Evolutionary conservation across 2,797 vertebrate genomes (phyloP).

Genomic region (Corythornis leucogaster): DNA sequence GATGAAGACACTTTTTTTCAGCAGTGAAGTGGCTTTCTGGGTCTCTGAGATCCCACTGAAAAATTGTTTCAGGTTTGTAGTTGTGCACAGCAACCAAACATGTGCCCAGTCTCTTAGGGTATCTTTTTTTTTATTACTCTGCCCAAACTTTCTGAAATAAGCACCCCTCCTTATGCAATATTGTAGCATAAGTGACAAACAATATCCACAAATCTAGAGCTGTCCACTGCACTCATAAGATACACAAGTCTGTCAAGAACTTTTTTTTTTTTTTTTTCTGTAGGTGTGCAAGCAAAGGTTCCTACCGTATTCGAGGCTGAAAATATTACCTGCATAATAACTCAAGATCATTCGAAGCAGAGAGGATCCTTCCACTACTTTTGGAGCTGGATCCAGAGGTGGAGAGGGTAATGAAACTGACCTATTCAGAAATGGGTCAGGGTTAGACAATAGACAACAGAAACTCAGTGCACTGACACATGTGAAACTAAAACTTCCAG

Average conservation of each 20-base stretch:
- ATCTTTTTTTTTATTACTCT: background rate
- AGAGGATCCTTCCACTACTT: background rate
- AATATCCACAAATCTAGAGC: background rate
- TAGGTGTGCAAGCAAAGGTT: background rate
- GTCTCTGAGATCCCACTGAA: background rate
- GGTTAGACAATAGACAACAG: background rate
- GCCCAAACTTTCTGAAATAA: background rate
- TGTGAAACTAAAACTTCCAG: background rate
- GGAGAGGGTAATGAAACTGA: background rate
- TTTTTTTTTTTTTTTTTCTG: background rate
- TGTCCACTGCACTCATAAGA: background rate
- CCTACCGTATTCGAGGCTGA: background rate
- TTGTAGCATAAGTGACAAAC: background rate
- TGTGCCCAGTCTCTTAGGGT: background rate
- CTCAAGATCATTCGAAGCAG: background rate
- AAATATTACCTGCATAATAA: background rate
- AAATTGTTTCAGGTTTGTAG: background rate
- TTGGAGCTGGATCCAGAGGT: background rate
- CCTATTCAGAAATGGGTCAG: background rate
- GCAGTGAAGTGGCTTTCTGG: background rate
- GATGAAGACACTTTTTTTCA: background rate
- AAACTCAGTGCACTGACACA: rapidly evolving
- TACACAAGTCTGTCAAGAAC: background rate
- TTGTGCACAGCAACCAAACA: background rate
- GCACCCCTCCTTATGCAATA: rapidly evolving